A percentile compares a stretch with the other conserved stretches of the same genome.
Conservation (phyloP, 2,797 vertebrate genomes). For the Meriones psammophilus region DNA sequence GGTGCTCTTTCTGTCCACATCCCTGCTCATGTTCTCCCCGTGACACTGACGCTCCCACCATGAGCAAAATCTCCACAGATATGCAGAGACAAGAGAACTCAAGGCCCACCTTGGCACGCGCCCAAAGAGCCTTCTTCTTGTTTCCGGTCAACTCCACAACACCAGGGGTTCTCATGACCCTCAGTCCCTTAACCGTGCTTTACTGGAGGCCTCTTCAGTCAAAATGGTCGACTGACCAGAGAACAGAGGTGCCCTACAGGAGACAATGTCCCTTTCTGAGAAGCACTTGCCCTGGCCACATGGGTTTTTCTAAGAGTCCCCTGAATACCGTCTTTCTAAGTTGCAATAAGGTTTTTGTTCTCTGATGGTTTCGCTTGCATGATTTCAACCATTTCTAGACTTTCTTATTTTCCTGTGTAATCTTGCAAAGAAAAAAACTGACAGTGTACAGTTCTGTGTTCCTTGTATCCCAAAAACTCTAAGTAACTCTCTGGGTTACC, state of each 20-base stretch:
- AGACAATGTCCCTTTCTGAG: not conserved
- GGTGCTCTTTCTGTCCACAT: not conserved
- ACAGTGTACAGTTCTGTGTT: not conserved
- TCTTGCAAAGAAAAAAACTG: not conserved
- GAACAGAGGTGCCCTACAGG: not conserved
- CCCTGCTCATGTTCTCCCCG: not conserved
- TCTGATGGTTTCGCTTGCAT: not conserved
- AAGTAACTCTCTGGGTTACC: not conserved
- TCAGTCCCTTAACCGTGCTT: not conserved
- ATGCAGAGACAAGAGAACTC: not conserved
- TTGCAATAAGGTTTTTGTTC: not conserved
- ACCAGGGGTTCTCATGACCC: not conserved
- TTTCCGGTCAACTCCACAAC: constrained; percentile 20
- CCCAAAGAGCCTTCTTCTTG: not conserved
- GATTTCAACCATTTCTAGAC: not conserved
- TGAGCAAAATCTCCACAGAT: not conserved
- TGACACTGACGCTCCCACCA: not conserved
- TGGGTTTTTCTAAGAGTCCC: not conserved
- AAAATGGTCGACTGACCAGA: not conserved
- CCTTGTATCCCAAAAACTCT: not conserved
- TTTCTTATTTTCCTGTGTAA: not conserved
- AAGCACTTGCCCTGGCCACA: not conserved
- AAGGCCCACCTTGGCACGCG: not conserved
- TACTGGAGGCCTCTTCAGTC: not conserved
- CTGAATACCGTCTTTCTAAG: not conserved